Conservation (phyloP, 2,797 vertebrate genomes). For the Stomatorhinus walkeri region DNA sequence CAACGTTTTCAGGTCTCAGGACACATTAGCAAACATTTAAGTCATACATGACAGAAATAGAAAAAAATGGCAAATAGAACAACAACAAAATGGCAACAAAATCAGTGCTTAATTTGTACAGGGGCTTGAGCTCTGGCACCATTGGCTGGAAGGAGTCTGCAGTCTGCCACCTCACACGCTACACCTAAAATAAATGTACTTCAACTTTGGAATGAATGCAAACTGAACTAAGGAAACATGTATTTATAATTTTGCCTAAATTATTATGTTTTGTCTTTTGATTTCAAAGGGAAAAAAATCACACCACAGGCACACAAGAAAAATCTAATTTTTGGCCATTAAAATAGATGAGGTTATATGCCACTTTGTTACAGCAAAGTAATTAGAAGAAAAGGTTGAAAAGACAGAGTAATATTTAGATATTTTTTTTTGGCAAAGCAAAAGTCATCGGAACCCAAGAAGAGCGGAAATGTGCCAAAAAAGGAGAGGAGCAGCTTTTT, state of each 20-base stretch:
- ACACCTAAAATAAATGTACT: background rate
- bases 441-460: background rate
- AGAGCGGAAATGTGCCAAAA: background rate
- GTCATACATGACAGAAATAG: background rate
- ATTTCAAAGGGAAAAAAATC: background rate
- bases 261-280: background rate
- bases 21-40: background rate
- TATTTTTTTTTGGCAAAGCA: background rate
- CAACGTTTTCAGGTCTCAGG: background rate
- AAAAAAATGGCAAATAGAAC: background rate
- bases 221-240: background rate
- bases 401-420: background rate
- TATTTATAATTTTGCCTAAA: background rate
- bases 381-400: background rate
- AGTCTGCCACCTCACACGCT: background rate
- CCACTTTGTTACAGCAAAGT: background rate
- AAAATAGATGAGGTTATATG: background rate
- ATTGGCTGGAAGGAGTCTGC: background rate
- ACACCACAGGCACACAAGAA: background rate
- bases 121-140: background rate
- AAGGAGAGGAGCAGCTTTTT: background rate
- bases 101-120: background rate
- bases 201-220: background rate
- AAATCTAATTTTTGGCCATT: background rate
- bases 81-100: background rate